Evolutionary conservation across 2,888 invertebrate genomes (phyloP), one percentile per base, ranked within the genome.

Genomic region (Mythimna albipuncta): DNA sequence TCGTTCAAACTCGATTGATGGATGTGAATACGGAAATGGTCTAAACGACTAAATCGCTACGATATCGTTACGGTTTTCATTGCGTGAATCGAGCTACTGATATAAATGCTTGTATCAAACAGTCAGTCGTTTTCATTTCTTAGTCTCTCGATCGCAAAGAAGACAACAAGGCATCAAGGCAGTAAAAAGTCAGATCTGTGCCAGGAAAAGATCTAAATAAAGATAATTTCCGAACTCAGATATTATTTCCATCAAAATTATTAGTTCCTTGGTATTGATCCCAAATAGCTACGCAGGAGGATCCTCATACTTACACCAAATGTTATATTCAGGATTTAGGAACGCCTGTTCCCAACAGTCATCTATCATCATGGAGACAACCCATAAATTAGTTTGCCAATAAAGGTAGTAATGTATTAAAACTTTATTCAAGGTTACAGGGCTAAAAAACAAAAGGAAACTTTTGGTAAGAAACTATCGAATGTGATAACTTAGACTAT

Each of bases 341-440:
- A 67, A 71, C 32, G 63, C 68, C 62, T 81, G 77, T 67, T 75
- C 2, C 35, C n/a, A 68, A 71, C 32, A 61, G 59, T 32, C 75
- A 41, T 75, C 69, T 38, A 72, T 76, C 68, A 63, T 16, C 68
- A 63, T 16, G 52, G 11, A 58, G 50, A 71, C 65, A 58, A 57
- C 50, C 50, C 75, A 86, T 84, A 74, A 84, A 84, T 78, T 79
- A 81, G 85, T 84, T 85, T 19, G 26, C 72, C 41, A 66, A 72
- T 76, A 86, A 86, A 86, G 82, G 86, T 86, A 76, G 72, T 65
- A 54, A 62, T 32, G 61, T 62, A 61, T 50, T 54, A 35, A 41
- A 82, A 76, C 62, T 77, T 74, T 50, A 61, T 67, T 78, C 85
- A 78, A 87, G 77, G 75, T 69, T 75, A 26, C 21, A 35, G 35